These are phyloP conservation scores for Laticauda colubrina DNA, from an alignment of 2,113 vertebrate genomes.

Conservation along the genomic window DNA sequence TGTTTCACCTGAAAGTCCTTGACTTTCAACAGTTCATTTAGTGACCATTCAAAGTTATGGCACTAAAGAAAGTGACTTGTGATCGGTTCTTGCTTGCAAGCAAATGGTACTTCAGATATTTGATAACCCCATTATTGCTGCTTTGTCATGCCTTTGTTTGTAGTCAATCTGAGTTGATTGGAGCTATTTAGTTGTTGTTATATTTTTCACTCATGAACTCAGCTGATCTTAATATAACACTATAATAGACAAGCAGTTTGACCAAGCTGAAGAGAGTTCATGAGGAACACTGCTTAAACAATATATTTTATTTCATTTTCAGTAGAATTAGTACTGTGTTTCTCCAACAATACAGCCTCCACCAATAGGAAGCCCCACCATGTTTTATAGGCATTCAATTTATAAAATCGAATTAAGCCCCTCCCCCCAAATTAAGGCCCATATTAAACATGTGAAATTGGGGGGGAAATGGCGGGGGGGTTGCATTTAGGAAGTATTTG, in stretches of 20 bases:
- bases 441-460: no score
- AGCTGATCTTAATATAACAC: not conserved
- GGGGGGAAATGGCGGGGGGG: no score
- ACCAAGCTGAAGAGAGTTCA: constrained; percentile 13
- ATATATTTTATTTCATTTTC: not conserved
- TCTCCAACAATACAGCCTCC: no score
- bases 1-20: not conserved
- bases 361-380: no score
- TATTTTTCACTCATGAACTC: not conserved
- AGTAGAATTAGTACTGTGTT: not conserved
- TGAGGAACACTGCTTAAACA: constrained; percentile 18
- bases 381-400: no score
- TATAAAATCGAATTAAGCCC: no score
- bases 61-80: no score
- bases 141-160: not conserved
- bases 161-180: not conserved
- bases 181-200: not conserved
- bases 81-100: not conserved
- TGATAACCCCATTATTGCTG: not conserved
- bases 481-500: no score
- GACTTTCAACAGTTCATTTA: no score
- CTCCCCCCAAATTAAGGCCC: no score
- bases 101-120: not conserved
- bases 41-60: no score
- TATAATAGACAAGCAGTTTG: not conserved